These are phyloP conservation scores for Myripristis jacobus DNA, from an alignment of 2,797 vertebrate genomes.

Conservation along the genomic window DNA sequence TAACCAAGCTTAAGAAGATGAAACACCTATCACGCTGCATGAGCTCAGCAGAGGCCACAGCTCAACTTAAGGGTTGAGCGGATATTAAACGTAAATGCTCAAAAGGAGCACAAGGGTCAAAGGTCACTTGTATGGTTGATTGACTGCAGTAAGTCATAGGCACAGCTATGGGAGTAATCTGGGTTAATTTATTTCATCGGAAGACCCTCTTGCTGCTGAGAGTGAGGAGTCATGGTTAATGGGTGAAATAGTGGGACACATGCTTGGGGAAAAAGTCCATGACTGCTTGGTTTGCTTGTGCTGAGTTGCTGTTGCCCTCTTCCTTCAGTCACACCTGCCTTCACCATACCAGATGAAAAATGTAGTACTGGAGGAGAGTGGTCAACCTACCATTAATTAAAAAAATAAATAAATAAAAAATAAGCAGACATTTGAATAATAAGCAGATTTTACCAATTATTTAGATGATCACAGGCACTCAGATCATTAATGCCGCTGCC, in stretches of 20 bases:
- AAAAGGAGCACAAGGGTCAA: neutral
- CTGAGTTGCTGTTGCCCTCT: neutral
- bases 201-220: neutral
- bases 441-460: constrained; percentile 17
- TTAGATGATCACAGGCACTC: constrained; percentile 4
- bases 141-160: constrained; percentile 5
- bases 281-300: neutral
- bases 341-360: too few relatives aligned
- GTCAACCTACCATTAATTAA: too few relatives aligned
- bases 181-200: neutral
- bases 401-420: too few relatives aligned
- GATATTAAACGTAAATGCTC: constrained; percentile 23
- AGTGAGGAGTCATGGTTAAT: neutral
- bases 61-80: neutral
- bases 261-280: neutral
- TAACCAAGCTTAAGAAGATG: constrained; percentile 35
- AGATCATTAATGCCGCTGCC: constrained; percentile 3
- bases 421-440: too few relatives aligned
- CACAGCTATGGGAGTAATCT: neutral
- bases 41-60: constrained; percentile 49
- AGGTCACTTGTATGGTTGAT: neutral
- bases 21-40: constrained; percentile 37
- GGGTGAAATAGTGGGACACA: neutral
- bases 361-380: too few relatives aligned
- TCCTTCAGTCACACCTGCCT: too few relatives aligned